Percentiles rank a stretch among this genome's conserved stretches.
These are phyloP conservation scores for Brachypterus glaber DNA, from an alignment of 2,888 invertebrate genomes.

Conservation along the genomic window DNA sequence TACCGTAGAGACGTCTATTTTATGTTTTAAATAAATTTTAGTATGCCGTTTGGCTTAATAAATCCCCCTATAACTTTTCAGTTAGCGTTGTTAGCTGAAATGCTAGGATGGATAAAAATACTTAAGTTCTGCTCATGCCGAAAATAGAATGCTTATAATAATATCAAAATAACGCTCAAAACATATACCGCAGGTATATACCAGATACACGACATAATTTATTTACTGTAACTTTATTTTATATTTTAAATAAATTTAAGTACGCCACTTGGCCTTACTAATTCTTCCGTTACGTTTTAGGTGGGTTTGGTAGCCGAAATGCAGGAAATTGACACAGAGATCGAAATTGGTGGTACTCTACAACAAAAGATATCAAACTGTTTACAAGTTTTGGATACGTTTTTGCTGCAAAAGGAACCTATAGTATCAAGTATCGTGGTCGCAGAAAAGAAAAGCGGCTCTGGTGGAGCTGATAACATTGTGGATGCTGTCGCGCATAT, in stretches of 20 bases:
- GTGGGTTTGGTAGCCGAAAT: conserved; percentile 59
- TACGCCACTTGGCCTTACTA: too few relatives aligned
- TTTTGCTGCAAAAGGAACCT: conserved; percentile 57
- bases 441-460: conserved; percentile 65
- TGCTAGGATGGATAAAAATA: too few relatives aligned
- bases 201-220: neutral
- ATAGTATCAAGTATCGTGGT: conserved; percentile 79
- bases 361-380: conserved; percentile 60
- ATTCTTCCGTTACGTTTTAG: too few relatives aligned
- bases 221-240: neutral
- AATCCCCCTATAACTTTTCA: too few relatives aligned
- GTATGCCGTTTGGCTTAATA: too few relatives aligned
- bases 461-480: conserved; percentile 53
- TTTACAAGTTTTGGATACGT: conserved; percentile 51
- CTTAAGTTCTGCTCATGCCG: too few relatives aligned
- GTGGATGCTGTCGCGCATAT: conserved; percentile 58
- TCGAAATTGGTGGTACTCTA: conserved; percentile 51
- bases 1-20: too few relatives aligned
- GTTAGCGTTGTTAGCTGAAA: too few relatives aligned
- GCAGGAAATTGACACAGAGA: conserved; percentile 38
- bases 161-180: too few relatives aligned
- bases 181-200: too few relatives aligned
- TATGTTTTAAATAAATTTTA: too few relatives aligned
- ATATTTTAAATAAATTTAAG: conserved; percentile 3
- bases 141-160: too few relatives aligned